These are phyloP conservation scores for Eupithecia abbreviata DNA, from an alignment of 2,888 invertebrate species.

Conservation along the genomic window DNA sequence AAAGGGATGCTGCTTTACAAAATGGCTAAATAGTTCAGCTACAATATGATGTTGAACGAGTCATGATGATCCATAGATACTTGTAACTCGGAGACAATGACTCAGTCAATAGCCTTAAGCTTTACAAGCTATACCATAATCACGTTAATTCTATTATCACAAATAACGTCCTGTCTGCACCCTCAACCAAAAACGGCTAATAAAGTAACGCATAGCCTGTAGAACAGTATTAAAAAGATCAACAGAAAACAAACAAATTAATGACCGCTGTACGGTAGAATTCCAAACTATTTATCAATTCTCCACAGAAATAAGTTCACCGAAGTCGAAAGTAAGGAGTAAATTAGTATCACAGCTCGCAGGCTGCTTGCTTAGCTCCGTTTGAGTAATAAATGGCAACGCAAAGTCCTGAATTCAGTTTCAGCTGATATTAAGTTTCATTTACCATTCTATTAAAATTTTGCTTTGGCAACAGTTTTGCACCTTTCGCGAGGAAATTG, in stretches of 20 bases:
- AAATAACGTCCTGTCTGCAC: background rate
- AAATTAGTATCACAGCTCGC: slow-evolving; percentile 33
- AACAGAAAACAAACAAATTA: background rate
- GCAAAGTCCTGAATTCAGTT: slow-evolving; percentile 20
- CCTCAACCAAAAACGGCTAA: background rate
- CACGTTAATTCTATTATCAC: background rate
- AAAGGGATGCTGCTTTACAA: too few species aligned
- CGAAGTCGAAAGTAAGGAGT: slow-evolving; percentile 26
- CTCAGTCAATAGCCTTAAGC: background rate
- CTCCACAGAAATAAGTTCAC: slow-evolving; percentile 8
- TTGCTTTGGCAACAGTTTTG: slow-evolving; percentile 20
- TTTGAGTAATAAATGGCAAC: slow-evolving; percentile 17
- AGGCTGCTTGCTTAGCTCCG: slow-evolving; percentile 20
- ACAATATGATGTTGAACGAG: background rate
- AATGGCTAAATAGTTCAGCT: too few species aligned
- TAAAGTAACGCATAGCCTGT: background rate
- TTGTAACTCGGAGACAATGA: background rate
- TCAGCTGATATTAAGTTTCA: slow-evolving; percentile 21
- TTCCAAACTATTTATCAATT: slow-evolving; percentile 36
- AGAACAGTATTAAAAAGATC: background rate
- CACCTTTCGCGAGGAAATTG: slow-evolving; percentile 5
- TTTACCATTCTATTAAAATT: slow-evolving; percentile 16
- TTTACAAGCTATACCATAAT: background rate
- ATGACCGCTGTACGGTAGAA: slow-evolving; percentile 43
- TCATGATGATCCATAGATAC: background rate